These are phyloP conservation scores for Pelmatolapia mariae DNA, from an alignment of 2,113 vertebrate species.

Conservation along the genomic window DNA sequence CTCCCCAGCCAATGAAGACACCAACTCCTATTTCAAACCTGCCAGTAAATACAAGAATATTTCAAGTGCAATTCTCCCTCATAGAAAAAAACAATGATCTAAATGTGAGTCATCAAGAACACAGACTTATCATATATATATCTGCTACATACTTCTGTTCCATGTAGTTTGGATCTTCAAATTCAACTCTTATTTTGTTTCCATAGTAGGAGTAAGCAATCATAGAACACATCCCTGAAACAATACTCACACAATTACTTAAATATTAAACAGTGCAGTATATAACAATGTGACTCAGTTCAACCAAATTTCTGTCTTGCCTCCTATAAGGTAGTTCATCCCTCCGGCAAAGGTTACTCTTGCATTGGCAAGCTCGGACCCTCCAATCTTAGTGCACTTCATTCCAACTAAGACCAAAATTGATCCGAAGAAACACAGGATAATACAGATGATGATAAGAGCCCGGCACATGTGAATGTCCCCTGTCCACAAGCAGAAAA, in stretches of 20 bases:
- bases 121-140: background rate
- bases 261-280: background rate
- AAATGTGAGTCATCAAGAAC: background rate
- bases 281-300: background rate
- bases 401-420: conserved; percentile 89
- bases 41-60: conserved; percentile 12
- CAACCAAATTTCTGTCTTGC: conserved; percentile 51
- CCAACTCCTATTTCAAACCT: conserved; percentile 94
- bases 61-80: background rate
- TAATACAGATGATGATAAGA: conserved; percentile 86
- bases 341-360: conserved; percentile 89
- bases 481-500: conserved; percentile 67
- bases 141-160: conserved; percentile 83
- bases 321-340: conserved; percentile 84
- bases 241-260: background rate
- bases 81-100: background rate
- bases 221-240: conserved; percentile 85
- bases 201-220: conserved; percentile 88
- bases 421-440: conserved; percentile 85
- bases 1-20: conserved; percentile 92
- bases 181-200: conserved; percentile 85
- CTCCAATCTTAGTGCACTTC: conserved; percentile 95
- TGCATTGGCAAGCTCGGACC: conserved; percentile 83
- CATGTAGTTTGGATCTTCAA: conserved; percentile 81
- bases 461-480: conserved; percentile 93